Evolutionary conservation across 2,113 vertebrate genomes (phyloP), one percentile per base, ranked within the genome.

Genomic region (Tautogolabrus adspersus): DNA sequence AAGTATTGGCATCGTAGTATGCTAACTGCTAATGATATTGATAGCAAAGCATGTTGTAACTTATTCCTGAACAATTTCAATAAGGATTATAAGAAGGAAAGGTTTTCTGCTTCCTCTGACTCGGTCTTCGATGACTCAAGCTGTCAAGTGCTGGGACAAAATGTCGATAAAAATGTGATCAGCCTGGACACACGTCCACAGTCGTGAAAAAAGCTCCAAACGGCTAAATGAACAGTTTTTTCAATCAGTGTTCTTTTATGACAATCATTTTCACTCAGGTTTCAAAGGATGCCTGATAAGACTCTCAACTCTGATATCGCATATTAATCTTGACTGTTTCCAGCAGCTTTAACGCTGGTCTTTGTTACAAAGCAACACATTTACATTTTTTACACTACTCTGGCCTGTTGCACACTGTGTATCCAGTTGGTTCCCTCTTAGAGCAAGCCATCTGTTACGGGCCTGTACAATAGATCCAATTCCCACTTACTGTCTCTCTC

Each of bases 381-480:
- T 72, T 61, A 26, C 12, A 73, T 38, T 68, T 6, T 51, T 67
- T 52, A 42, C 49, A 46, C 11, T 2, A 4, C 18, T 47, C 26
- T 52, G 34, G 16, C 55, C 75, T 42, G 67, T 79, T 69, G 66
- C 56, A 19, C 54, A 59, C 54, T 22, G 60, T 30, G 55, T 65
- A 67, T 60, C 61, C 65, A 78, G 21, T 30, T 66, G 72, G 61
- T 75, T n/a, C 26, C 30, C 30, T 68, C 21, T 79, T 59, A 73
- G 47, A 85, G 42, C 55, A n/a, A 76, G 42, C 87, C 76, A 72
- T 85, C 75, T 83, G 81, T 78, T 80, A 62, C 37, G 21, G 71
- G 66, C 30, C 51, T 16, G 23, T 44, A 88, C 81, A 83, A 88
- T 67, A 68, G 71, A 83, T 79, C 67, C 64, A 79, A 71, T 73